Conservation (phyloP, 1,140 invertebrate species). For the Ericerus pela region DNA sequence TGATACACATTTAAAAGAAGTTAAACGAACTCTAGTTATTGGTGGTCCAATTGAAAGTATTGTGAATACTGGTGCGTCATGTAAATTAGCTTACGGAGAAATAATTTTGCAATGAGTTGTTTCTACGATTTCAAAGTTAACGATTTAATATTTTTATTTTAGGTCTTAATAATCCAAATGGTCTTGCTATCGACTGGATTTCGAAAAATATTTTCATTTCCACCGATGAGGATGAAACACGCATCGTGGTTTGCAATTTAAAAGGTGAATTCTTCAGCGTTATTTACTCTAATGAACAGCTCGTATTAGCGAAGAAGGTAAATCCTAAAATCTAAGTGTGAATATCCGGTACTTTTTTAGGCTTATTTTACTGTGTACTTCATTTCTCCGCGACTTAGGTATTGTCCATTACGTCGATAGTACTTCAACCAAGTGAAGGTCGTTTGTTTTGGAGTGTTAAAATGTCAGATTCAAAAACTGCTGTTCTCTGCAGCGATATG, state of each 20-base stretch:
- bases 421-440: slow-evolving; percentile 41
- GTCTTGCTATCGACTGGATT: slow-evolving; percentile 59
- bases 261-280: slow-evolving; percentile 52
- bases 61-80: slow-evolving; percentile 48
- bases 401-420: slow-evolving; percentile 32
- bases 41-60: slow-evolving; percentile 49
- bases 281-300: slow-evolving; percentile 19
- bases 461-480: slow-evolving; percentile 9
- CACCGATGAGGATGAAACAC: slow-evolving; percentile 39
- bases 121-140: neutral
- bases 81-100: too few relatives aligned
- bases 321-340: neutral
- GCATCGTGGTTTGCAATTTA: slow-evolving; percentile 51
- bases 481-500: neutral
- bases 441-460: slow-evolving; percentile 43
- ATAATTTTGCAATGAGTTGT: neutral
- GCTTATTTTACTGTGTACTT: neutral
- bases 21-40: slow-evolving; percentile 50
- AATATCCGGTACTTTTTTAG: neutral
- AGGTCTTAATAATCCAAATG: slow-evolving; percentile 42
- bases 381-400: neutral
- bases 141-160: slow-evolving; percentile 10
- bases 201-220: slow-evolving; percentile 48
- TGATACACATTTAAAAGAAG: slow-evolving; percentile 55
- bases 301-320: slow-evolving; percentile 11